Evolutionary conservation across 2,113 vertebrate genomes (phyloP), one percentile per base, ranked within the genome.

Genomic region (Daubentonia madagascariensis): DNA sequence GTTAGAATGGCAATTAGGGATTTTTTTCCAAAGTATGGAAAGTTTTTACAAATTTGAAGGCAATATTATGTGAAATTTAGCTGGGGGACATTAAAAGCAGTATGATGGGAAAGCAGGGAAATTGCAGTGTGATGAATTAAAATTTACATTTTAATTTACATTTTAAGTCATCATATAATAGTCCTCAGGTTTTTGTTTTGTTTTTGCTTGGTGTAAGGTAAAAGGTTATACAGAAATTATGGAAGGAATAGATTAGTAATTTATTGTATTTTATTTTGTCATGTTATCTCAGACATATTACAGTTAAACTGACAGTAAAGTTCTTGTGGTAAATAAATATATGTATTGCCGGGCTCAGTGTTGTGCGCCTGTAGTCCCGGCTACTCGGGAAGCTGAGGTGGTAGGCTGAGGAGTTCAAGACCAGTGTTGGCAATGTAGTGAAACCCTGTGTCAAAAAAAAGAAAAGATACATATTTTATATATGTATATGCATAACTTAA

Each of bases 191-290:
- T 95, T 93, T 54, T 63, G 30, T 95, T 93, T 54, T 63, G 30
- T 37, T 79, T 88, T 92, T 76, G 30, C 79, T 97, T 63, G 52
- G 54, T 89, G 8, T 72, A 52, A 78, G 28, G 88, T 87, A 32
- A 94, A 87, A 95, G 14, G 9, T 78, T 91, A 57, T 48, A 88
- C 11, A 65, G 35, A 70, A 97, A 63, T 92, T 63, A 72, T 70
- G 37, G 28, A 79, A 57, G 72, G 35, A 54, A 73, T 81, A 68
- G n/a, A 30, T 83, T 2, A 61, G 32, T 91, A 13, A 73, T 75
- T 54, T 95, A 70, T 97, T 91, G 52, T 86, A 25, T 79, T 96
- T 65, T 67, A 90, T 54, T 97, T 85, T 97, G 48, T 84, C 59
- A 54, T 65, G 18, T 93, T 85, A 72, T 52, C 35, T 85, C 61